Evolutionary conservation across 2,888 invertebrate species (phyloP), one percentile per base, ranked within the genome.

Genomic region (Cephus pygmeus): DNA sequence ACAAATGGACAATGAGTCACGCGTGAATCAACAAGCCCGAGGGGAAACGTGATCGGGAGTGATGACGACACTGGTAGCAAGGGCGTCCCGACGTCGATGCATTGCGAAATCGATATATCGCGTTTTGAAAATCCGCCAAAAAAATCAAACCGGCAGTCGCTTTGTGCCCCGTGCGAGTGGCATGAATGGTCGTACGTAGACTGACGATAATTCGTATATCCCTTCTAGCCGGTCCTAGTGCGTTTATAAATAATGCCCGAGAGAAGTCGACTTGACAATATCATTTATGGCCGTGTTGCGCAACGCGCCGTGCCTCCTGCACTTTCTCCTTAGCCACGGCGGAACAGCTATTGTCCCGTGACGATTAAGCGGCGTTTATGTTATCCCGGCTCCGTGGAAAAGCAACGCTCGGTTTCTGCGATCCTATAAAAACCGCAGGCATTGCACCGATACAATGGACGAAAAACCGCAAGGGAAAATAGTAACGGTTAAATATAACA

Each of bases 251-350:
- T 56, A 56, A 56, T 56, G 56, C 56, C 56, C 9, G 56, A 56
- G 56, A 56, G 74, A 30, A 40, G 23, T 73, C 35, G 76, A 82
- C 85, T 85, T 87, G 89, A 90, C 89, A 88, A 87, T 90, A 90
- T 91, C 90, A 90, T 90, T 91, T 90, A 91, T 89, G 89, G 79
- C 84, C 78, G 77, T 76, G 85, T 91, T 91, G 86, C 88, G 89
- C 86, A 91, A 91, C 85, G 82, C 83, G 83, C 83, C 82, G 84
- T 83, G 87, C 87, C 86, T 87, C 83, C 84, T 84, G 87, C 87
- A 90, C 90, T 91, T 91, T 91, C 91, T 89, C 90, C 86, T 86
- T 79, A 81, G 82, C 80, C 83, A 82, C 81, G 75, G 76, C 76
- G 71, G 82, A 78, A 80, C 82, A 87, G 85, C 79, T 88, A 85